Percentiles rank a stretch among this genome's conserved stretches.
These are phyloP conservation scores for Varroa destructor DNA, from an alignment of 1,140 invertebrate genomes.

Conservation along the genomic window DNA sequence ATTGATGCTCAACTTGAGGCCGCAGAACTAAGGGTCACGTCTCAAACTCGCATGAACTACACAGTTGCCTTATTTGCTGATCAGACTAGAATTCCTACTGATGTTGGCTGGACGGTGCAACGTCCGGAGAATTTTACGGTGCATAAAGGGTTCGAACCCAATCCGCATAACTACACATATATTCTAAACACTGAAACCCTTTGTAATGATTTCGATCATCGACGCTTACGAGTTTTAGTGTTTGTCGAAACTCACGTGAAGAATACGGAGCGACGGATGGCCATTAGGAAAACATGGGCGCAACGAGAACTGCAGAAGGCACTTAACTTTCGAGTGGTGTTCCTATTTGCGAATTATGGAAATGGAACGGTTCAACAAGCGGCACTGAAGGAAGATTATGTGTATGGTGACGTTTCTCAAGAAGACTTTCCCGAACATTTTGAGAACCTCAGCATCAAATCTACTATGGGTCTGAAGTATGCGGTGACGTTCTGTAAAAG, in stretches of 20 bases:
- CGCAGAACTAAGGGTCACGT: too few relatives aligned
- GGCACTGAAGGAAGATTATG: conserved; percentile 38
- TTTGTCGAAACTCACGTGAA: conserved; percentile 34
- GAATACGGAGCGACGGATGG: conserved; percentile 32
- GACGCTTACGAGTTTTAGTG: conserved; percentile 31
- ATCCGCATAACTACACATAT: conserved; percentile 32
- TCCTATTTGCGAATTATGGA: conserved; percentile 33
- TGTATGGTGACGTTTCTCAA: conserved; percentile 43
- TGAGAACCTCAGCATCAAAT: conserved; percentile 42
- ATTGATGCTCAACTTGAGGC: too few relatives aligned
- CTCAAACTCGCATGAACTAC: too few relatives aligned
- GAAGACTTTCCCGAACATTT: conserved; percentile 42
- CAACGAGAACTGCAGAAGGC: conserved; percentile 33
- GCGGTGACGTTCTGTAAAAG: conserved; percentile 38
- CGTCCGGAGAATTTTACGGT: conserved; percentile 30
- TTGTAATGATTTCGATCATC: conserved; percentile 31
- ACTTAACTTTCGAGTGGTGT: conserved; percentile 35
- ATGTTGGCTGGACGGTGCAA: too few relatives aligned
- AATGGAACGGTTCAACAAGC: conserved; percentile 33
- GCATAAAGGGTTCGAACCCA: conserved; percentile 32
- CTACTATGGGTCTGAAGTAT: conserved; percentile 41
- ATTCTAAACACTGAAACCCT: conserved; percentile 31
- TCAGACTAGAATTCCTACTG: too few relatives aligned
- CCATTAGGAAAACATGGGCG: conserved; percentile 36
- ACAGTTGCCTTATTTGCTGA: too few relatives aligned